Base-by-base conservation (phyloP, 1,140 invertebrate genomes). In the Idris sp. region DNA sequence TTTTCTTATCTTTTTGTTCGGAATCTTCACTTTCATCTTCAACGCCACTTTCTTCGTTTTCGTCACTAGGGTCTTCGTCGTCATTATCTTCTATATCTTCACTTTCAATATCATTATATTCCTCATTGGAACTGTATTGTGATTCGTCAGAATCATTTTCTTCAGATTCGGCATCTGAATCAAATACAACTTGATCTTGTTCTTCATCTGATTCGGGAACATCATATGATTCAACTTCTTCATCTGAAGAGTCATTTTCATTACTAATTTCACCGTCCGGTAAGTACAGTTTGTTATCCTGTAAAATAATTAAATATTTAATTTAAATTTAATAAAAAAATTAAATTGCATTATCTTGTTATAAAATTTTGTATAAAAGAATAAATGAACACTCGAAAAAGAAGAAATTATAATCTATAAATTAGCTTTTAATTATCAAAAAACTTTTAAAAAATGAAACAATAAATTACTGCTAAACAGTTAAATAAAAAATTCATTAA, bases 181-280 rank as follows among this genome's bases (percentile, higher is more conserved):
- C 30, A 54, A 82, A 83, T 36, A 84, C 48, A 41, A 80, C 46
- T 16, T 51, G 28, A 75, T 89, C 88, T 41, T 84, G 81, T 71
- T 90, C 89, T 69, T 88, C 86, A 44, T 89, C 88, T 14, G 88
- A 88, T 46, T 88, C 88, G 35, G 82, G 81, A 54, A 84, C 79
- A n/a, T 79, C 59, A 40, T 83, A 64, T 4, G 89, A 72, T 54
- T 89, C 86, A 25, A 79, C 68, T 19, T 90, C 90, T 22, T 89
- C 90, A 75, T 91, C 90, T 1, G 89, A 87, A 51, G 86, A 86
- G 61, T 90, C 90, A 41, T 86, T 86, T 25, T 88, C 85, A 15
- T 88, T 84, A 61, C 83, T 86, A 26, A 85, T 43, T 51, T 84
- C 80, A n/a, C n/a, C n/a, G n/a, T n/a, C n/a, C n/a, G n/a, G n/a